Evolutionary conservation across 2,888 invertebrate genomes (phyloP), one percentile per base, ranked within the genome.

Genomic region (Baccha elongata): DNA sequence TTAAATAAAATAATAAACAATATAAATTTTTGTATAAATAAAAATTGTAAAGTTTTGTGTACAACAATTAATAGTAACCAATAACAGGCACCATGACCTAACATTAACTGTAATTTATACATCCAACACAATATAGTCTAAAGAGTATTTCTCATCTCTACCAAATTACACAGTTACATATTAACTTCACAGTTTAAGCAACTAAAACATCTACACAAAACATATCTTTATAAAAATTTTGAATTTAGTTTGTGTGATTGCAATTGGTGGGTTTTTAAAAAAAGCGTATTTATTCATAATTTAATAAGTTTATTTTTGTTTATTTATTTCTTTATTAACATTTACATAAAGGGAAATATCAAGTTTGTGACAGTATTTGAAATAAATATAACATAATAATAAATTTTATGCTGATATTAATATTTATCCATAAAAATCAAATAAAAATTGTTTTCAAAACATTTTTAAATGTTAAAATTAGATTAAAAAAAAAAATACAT

Each of bases 41-140:
- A 58, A 53, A 26, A 32, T 53, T 29, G 21, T 17, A 26, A n/a
- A n/a, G 13, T 32, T 40, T 40, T 62, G 71, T 76, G 53, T 53
- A 75, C 60, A 69, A 53, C 58, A 29, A 58, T 46, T 21, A 37
- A n/a, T 60, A 69, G 46, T 46, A 44, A 55, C 69, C 69, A 60
- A 44, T 62, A 53, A 5, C 58, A 75, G 69, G 60, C 69, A 69
- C 75, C 76, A 13, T 53, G 44, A 62, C 23, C 19, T 62, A 48
- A 55, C 40, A 60, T 35, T 42, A 42, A 68, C 26, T 69, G 50
- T 64, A 29, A 65, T 64, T 52, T 64, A 53, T 58, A 23, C 46
- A 44, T 46, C 10, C 46, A 62, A 53, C 46, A 62, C 44, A n/a
- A 8, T 48, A 21, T 29, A 40, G 23, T n/a, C 40, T 23, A 26